Percentiles rank a stretch among this genome's conserved stretches.
Conservation (phyloP, 2,113 vertebrate species). For the human (Homo sapiens) region GRCh38 chr13:109763001-109763500, state of each 20-base stretch:
- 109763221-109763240: neutral
- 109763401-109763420: neutral
- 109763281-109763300: conserved; percentile 26
- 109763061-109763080: neutral
- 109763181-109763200: neutral
- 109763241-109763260: neutral
- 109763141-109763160: neutral
- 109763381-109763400: neutral
- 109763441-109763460: neutral
- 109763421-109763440: neutral
- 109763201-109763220: neutral
- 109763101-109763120: neutral
- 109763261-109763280: conserved; percentile 17
- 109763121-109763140: neutral
- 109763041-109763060: fast-evolving
- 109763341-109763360: conserved; percentile 7
- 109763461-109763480: neutral
- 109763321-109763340: conserved; percentile 25
- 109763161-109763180: neutral
- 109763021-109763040: neutral
- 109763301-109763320: conserved; percentile 6
- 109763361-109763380: neutral
- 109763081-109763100: neutral
- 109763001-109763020: neutral
- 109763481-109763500: neutral